Evolutionary conservation across 1,140 invertebrate species (phyloP).

Genomic region (fruit fly (Drosophila melanogaster)): Release_6_plus_ISO1_MT NT_033779.5:13951001-13951500

Average conservation of each 20-base stretch:
- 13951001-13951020: constrained; percentile 2
- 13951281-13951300: constrained; percentile 80
- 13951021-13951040: constrained; percentile 5
- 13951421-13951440: constrained; percentile 4
- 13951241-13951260: constrained; percentile 42
- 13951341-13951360: constrained; percentile 61
- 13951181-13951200: constrained; percentile 56
- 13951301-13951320: constrained; percentile 58
- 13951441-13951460: constrained; percentile 35
- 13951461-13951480: constrained; percentile 37
- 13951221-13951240: constrained; percentile 48
- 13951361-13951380: constrained; percentile 65
- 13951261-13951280: constrained; percentile 40
- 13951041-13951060: not conserved
- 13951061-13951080: constrained; percentile 2
- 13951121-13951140: not conserved
- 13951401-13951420: constrained; percentile 27
- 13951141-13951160: constrained; percentile 24
- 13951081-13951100: not conserved
- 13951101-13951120: not conserved
- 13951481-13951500: constrained; percentile 27
- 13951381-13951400: constrained; percentile 57
- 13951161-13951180: not conserved
- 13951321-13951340: constrained; percentile 56
- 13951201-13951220: constrained; percentile 67